Base-by-base conservation (phyloP, 2,888 invertebrate species). In the Scaptomyza polygonia region DNA sequence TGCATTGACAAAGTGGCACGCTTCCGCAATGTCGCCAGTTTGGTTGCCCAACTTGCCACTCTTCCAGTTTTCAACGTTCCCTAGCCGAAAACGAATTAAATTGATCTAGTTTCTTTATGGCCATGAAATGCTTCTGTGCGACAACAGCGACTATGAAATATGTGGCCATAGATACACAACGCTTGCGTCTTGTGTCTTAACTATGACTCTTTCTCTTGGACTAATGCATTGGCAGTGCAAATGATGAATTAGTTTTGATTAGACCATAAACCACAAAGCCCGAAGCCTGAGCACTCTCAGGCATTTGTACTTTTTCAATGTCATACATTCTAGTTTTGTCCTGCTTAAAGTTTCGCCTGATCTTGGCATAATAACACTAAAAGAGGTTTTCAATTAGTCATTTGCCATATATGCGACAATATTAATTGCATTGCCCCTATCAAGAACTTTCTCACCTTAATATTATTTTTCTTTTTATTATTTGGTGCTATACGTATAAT, bases 331-430 rank as follows among this genome's bases (percentile, higher is more conserved):
- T 44, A 32, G 47, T 25, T n/a, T 34, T 32, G 30, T 25, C 42
- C 47, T 48, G 58, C 62, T 64, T 72, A 11, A 14, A 87, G 87
- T 88, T 87, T 88, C 85, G 87, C 83, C 87, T 86, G 85, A 87
- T 79, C 72, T 69, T 53, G 52, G 48, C 72, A 72, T 49, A 77
- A 82, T 83, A 39, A 16, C 16, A 39, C n/a, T 78, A 82, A 85
- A 82, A 82, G 84, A 72, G 74, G 72, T 81, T 74, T 89, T 82
- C 88, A 89, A 89, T 88, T 88, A 89, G 88, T 88, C 88, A 87
- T 72, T 81, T 85, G 88, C 79, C 88, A 79, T 68, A 64, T 88
- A 88, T 64, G 79, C 58, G 43, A 39, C 51, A 59, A 73, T 88
- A 88, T 89, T 86, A 86, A 88, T 88, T 77, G 80, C 67, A 49